phyloP scores from a whole-genome alignment of 2,888 invertebrate genomes.

The Tetrapedia diversipes region DNA sequence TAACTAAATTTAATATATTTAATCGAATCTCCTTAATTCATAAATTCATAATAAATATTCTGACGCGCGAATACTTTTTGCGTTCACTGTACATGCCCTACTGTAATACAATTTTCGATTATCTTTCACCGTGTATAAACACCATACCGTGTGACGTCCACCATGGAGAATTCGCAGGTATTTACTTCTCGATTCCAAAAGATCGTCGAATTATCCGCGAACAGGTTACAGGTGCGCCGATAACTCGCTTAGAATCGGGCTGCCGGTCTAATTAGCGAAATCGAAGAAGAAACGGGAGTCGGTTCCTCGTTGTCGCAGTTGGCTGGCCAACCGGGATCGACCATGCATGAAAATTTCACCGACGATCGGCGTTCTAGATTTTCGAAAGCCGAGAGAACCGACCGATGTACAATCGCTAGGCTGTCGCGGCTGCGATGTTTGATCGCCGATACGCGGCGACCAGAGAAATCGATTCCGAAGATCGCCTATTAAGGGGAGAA shows the following conservation, averaged over 20 bases:
- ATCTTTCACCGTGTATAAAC: too few relatives aligned
- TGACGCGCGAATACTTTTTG: too few relatives aligned
- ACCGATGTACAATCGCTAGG: constrained; percentile 19
- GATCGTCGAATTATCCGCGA: not conserved
- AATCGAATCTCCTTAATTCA: too few relatives aligned
- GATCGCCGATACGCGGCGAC: constrained; percentile 56
- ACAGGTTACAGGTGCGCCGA: not conserved
- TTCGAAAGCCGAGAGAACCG: constrained; percentile 56
- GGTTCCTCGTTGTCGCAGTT: constrained; percentile 24
- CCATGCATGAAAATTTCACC: constrained; percentile 70
- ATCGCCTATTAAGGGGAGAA: constrained; percentile 61
- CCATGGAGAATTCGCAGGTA: too few relatives aligned
- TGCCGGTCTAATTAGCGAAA: constrained; percentile 8
- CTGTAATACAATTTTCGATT: too few relatives aligned
- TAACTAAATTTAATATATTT: too few relatives aligned
- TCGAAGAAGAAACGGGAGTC: not conserved
- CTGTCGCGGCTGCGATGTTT: constrained; percentile 47
- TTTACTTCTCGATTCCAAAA: too few relatives aligned
- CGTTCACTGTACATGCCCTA: too few relatives aligned
- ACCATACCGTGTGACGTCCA: too few relatives aligned
- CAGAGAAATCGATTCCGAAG: constrained; percentile 65
- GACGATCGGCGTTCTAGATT: constrained; percentile 57
- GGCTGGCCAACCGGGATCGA: constrained; percentile 42
- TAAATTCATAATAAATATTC: too few relatives aligned
- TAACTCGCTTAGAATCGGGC: not conserved